Percentiles rank a stretch among this genome's conserved stretches.
Conservation (phyloP, 2,888 invertebrate species). For the Hermaeophaga mercurialis region DNA sequence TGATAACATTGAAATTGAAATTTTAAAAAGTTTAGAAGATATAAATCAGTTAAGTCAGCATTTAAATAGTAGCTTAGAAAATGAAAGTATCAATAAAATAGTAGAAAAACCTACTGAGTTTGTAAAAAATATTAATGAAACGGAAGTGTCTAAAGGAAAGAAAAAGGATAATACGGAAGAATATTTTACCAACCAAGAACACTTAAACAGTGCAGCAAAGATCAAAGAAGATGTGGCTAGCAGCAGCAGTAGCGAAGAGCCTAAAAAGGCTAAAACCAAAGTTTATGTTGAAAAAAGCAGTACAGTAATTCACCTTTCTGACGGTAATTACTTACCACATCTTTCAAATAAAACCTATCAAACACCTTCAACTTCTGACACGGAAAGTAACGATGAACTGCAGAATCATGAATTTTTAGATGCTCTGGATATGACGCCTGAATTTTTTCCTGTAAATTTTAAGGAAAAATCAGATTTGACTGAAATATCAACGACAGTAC, state of each 20-base stretch:
- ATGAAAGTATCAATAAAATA: slow-evolving; percentile 10
- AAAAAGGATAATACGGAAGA: not conserved
- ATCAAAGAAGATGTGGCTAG: not conserved
- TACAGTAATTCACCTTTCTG: slow-evolving; percentile 54
- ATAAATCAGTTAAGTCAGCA: slow-evolving; percentile 42
- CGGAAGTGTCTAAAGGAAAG: not conserved
- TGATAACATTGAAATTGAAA: slow-evolving; percentile 44
- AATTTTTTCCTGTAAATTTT: not conserved
- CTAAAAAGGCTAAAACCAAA: slow-evolving; percentile 36
- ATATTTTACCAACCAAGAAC: not conserved
- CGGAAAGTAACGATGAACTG: slow-evolving; percentile 43
- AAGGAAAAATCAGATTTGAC: not conserved
- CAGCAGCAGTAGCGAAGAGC: slow-evolving; percentile 21
- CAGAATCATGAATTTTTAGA: slow-evolving; percentile 44
- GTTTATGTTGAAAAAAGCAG: slow-evolving; percentile 55
- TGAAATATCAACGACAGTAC: not conserved
- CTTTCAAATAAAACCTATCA: slow-evolving; percentile 25
- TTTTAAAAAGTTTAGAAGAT: slow-evolving; percentile 46
- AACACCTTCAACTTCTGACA: slow-evolving; percentile 36
- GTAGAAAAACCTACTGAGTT: not conserved
- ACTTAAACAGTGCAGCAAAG: not conserved
- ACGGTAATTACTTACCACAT: slow-evolving; percentile 40
- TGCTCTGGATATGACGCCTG: slow-evolving; percentile 39
- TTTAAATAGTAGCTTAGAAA: slow-evolving; percentile 24
- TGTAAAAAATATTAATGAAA: not conserved